These are phyloP conservation scores for Neostethus bicornis DNA, from an alignment of 2,797 vertebrate genomes.

Conservation along the genomic window DNA sequence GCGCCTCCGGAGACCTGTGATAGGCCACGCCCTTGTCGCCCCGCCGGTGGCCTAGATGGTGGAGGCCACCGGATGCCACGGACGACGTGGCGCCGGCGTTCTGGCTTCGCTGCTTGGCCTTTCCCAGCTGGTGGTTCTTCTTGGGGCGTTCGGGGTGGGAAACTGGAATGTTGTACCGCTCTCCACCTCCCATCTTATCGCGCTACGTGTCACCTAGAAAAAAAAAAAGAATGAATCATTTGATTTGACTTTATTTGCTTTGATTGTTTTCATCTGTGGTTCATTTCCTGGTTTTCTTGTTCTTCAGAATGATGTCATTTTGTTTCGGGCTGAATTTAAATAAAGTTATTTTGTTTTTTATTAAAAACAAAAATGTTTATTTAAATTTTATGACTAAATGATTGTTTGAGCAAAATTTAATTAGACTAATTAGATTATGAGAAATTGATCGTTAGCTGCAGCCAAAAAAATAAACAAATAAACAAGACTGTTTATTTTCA, in stretches of 20 bases:
- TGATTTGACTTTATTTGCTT: too few species aligned
- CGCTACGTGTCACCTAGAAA: conserved; percentile 89
- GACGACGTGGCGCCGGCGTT: conserved; percentile 77
- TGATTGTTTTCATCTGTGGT: too few species aligned
- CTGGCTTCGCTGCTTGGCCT: conserved; percentile 87
- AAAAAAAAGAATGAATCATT: background rate
- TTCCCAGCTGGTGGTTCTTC: conserved; percentile 87
- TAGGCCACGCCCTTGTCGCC: conserved; percentile 81
- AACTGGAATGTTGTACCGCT: conserved; percentile 93
- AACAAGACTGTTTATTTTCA: too few species aligned
- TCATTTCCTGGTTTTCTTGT: too few species aligned
- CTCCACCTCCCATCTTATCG: conserved; percentile 93
- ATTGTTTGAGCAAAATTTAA: background rate
- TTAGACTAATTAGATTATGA: background rate
- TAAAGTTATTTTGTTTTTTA: too few species aligned
- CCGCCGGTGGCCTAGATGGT: conserved; percentile 81
- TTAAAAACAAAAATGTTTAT: too few species aligned
- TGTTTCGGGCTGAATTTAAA: too few species aligned
- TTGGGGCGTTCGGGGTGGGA: conserved; percentile 86
- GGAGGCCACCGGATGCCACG: conserved; percentile 61
- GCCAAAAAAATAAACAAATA: background rate
- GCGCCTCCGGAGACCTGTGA: conserved; percentile 82
- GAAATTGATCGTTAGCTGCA: background rate
- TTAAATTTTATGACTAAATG: too few species aligned
- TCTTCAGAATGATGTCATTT: too few species aligned